A percentile compares a stretch with the other conserved stretches of the same genome.
phyloP scores from a whole-genome alignment of 2,797 vertebrate genomes.

The Lacerta bilineata region DNA sequence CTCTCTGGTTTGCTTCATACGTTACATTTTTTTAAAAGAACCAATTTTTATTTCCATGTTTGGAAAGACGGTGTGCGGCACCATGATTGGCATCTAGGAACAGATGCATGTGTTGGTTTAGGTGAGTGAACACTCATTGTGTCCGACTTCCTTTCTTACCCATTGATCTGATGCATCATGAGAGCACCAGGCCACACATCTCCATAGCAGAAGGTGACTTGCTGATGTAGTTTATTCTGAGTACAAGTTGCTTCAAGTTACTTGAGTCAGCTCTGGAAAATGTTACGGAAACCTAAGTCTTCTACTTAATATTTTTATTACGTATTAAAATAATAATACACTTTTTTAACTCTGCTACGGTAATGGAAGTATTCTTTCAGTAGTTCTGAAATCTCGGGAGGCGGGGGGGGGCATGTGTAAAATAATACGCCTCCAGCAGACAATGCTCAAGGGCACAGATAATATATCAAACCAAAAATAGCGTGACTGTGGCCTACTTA shows the following conservation, averaged over 20 bases:
- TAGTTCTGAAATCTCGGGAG: conserved; percentile 1
- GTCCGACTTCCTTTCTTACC: neutral
- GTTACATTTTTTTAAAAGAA: neutral
- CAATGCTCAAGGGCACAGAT: neutral
- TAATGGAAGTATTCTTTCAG: neutral
- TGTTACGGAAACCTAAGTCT: neutral
- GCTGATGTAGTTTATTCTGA: neutral
- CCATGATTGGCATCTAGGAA: neutral
- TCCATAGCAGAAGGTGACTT: neutral
- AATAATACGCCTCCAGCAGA: neutral
- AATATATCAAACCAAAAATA: conserved; percentile 22
- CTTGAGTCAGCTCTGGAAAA: neutral
- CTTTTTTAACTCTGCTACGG: neutral
- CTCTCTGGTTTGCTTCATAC: neutral
- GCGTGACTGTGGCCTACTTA: conserved; percentile 19
- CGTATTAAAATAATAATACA: neutral
- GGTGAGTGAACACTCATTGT: too few relatives aligned
- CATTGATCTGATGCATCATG: neutral
- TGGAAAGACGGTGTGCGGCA: too few relatives aligned
- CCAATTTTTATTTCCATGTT: too few relatives aligned
- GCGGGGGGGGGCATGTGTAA: neutral
- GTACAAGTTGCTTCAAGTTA: neutral
- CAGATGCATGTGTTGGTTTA: neutral
- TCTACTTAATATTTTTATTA: neutral
- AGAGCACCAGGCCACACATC: too few relatives aligned